Evolutionary conservation across 2,113 vertebrate species (phyloP).

Genomic region (Solea solea): DNA sequence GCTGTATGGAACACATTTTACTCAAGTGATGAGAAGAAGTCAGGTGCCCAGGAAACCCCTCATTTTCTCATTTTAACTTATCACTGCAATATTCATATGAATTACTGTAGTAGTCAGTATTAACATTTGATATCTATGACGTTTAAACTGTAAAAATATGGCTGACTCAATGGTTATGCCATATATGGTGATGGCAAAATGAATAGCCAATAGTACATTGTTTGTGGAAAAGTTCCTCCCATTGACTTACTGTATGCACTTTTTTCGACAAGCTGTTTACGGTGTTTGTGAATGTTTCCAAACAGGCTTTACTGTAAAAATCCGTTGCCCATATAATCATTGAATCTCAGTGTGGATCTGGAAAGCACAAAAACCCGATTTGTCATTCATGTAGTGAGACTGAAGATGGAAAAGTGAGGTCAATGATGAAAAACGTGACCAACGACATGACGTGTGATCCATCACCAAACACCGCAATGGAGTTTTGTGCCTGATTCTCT

Average conservation of each 20-base stretch:
- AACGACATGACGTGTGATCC: constrained; percentile 44
- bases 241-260: too few relatives aligned
- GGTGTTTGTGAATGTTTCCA: too few relatives aligned
- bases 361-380: not conserved
- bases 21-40: not conserved
- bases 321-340: too few relatives aligned
- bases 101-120: not conserved
- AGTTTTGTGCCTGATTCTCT: constrained; percentile 64
- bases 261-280: too few relatives aligned
- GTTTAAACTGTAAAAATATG: too few relatives aligned
- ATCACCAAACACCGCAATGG: constrained; percentile 39
- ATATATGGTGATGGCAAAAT: too few relatives aligned
- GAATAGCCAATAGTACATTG: too few relatives aligned
- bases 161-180: too few relatives aligned
- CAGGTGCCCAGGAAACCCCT: constrained; percentile 26
- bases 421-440: constrained; percentile 42
- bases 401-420: not conserved
- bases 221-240: too few relatives aligned
- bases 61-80: constrained; percentile 8
- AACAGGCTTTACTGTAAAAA: too few relatives aligned
- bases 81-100: not conserved
- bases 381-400: not conserved
- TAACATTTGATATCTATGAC: too few relatives aligned
- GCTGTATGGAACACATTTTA: constrained; percentile 17
- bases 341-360: not conserved